Evolutionary conservation across 2,113 vertebrate species (phyloP), one percentile per base, ranked within the genome.

Genomic region (Syngnathus floridae): DNA sequence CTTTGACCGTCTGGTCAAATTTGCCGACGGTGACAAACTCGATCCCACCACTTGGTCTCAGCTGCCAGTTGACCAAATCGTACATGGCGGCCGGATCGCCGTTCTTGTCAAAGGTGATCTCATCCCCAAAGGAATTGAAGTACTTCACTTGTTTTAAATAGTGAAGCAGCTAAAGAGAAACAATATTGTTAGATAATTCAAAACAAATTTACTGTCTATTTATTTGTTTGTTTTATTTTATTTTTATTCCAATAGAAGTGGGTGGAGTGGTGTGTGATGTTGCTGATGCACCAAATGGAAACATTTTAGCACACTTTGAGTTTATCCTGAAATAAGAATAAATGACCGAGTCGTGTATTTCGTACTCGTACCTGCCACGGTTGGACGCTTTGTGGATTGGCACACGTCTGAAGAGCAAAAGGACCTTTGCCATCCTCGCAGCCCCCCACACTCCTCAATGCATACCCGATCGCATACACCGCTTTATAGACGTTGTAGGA

Each of bases 401-500:
- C 82, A 71, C 91, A 93, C 31, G 69, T 13, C 4, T 81, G 69
- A 7, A 69, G 69, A 57, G 60, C 22, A 76, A 90, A 83, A 45
- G 84, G 83, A 8, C 78, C 87, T 13, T 70, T 79, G 54, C 78
- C 88, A 68, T 79, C 72, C 37, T 80, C 72, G 79, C 91, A 92
- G 21, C 60, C 76, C 60, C 78, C 69, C 87, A 91, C 82, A 1
- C 80, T 76, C 14, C 87, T 80, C 17, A 93, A 69, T 48, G 91
- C 82, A 68, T 90, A 72, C 14, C 59, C 89, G 43, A 91, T 80
- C 4, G 90, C 86, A 31, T 92, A 92, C 21, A 91, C 89, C 3
- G 89, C 89, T 60, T 92, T 92, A 64, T 93, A 92, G 21, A 92
- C 91, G 45, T 92, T 92, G 72, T 92, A 92, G 9, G 92, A 91